Evolutionary conservation across 1,140 invertebrate genomes (phyloP).

Genomic region (Bombyx mori): ASM3026992v2 NC_085118.1:8828001-8828500

Average conservation of each 20-base stretch:
- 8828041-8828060: slow-evolving; percentile 13
- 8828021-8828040: slow-evolving; percentile 13
- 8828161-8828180: slow-evolving; percentile 15
- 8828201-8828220: background rate
- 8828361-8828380: no score
- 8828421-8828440: no score
- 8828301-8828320: no score
- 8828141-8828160: slow-evolving; percentile 13
- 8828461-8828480: no score
- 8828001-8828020: slow-evolving; percentile 5
- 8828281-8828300: no score
- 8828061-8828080: slow-evolving; percentile 12
- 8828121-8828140: slow-evolving; percentile 17
- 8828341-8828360: no score
- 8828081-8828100: slow-evolving; percentile 26
- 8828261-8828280: background rate
- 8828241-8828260: background rate
- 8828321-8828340: no score
- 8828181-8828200: background rate
- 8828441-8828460: no score
- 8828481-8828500: no score
- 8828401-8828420: no score
- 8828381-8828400: no score
- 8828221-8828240: background rate
- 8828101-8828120: slow-evolving; percentile 17